phyloP scores from a whole-genome alignment of 2,113 vertebrate genomes.

The Motacilla alba region DNA sequence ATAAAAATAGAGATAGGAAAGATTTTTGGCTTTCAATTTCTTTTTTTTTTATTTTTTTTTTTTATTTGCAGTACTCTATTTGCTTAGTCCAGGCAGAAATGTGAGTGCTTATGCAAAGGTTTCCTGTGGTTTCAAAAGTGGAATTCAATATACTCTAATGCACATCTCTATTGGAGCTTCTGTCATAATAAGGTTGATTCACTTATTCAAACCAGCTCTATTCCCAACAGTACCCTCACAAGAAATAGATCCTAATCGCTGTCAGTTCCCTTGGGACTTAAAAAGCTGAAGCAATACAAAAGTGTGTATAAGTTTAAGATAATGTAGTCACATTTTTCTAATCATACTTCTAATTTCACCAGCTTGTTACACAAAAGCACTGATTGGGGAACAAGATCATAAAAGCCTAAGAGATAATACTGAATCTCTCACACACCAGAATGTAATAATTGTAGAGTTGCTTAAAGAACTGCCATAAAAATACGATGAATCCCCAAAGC shows the following conservation, averaged over 20 bases:
- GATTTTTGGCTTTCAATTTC: background rate
- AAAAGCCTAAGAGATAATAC: slow-evolving; percentile 54
- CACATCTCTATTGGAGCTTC: slow-evolving; percentile 33
- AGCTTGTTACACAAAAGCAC: slow-evolving; percentile 51
- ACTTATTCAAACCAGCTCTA: slow-evolving; percentile 54
- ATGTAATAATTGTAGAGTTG: slow-evolving; percentile 43
- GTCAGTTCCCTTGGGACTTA: slow-evolving; percentile 19
- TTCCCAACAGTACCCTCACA: slow-evolving; percentile 62
- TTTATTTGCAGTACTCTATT: background rate
- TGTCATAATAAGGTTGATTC: slow-evolving; percentile 64
- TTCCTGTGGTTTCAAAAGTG: slow-evolving; percentile 31
- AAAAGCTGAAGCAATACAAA: slow-evolving; percentile 63
- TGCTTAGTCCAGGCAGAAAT: background rate
- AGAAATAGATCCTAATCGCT: slow-evolving; percentile 70
- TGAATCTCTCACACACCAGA: slow-evolving; percentile 22
- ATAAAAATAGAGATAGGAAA: background rate
- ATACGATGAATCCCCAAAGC: slow-evolving; percentile 18
- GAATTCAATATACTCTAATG: slow-evolving; percentile 40
- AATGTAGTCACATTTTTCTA: slow-evolving; percentile 70
- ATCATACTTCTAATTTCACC: slow-evolving; percentile 69
- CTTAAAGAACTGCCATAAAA: slow-evolving; percentile 26
- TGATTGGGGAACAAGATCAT: slow-evolving; percentile 46
- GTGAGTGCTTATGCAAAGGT: background rate
- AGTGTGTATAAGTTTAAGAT: slow-evolving; percentile 59
- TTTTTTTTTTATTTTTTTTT: background rate